Percentiles rank a stretch among this genome's conserved stretches.
Evolutionary conservation across 2,113 vertebrate genomes (phyloP).

Genomic region (Serinus canaria): DNA sequence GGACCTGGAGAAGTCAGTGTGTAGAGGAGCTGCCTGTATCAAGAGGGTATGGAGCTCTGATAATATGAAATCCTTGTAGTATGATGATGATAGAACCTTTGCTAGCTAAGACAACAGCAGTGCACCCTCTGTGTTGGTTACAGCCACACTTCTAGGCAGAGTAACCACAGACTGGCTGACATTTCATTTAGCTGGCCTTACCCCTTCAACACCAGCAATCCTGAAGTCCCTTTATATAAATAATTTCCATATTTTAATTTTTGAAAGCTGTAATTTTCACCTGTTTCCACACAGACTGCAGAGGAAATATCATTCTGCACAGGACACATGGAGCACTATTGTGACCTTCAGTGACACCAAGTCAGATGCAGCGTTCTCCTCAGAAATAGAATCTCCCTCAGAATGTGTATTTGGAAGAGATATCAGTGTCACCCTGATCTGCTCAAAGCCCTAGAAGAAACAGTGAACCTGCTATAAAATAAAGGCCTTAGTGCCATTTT

Average conservation of each 20-base stretch:
- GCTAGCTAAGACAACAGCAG: too few relatives aligned
- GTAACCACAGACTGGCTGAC: rapidly evolving
- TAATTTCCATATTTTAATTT: background rate
- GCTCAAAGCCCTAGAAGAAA: background rate
- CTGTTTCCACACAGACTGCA: background rate
- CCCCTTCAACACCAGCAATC: background rate
- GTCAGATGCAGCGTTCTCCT: background rate
- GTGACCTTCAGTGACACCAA: background rate
- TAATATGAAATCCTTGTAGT: too few relatives aligned
- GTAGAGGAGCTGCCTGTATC: too few relatives aligned
- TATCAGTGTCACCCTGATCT: background rate
- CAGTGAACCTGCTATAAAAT: background rate
- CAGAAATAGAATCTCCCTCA: background rate
- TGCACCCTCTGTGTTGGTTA: too few relatives aligned
- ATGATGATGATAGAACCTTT: too few relatives aligned
- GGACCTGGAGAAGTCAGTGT: too few relatives aligned
- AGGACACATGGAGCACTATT: rapidly evolving
- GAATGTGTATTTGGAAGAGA: background rate
- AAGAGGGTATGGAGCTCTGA: too few relatives aligned
- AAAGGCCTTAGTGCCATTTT: background rate
- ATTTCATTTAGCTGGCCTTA: background rate
- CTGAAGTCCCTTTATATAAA: background rate
- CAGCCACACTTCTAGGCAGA: rapidly evolving
- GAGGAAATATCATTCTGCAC: background rate
- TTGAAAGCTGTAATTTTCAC: background rate